Evolutionary conservation across 2,888 invertebrate genomes (phyloP).

Genomic region (Muschampia plurimacula): DNA sequence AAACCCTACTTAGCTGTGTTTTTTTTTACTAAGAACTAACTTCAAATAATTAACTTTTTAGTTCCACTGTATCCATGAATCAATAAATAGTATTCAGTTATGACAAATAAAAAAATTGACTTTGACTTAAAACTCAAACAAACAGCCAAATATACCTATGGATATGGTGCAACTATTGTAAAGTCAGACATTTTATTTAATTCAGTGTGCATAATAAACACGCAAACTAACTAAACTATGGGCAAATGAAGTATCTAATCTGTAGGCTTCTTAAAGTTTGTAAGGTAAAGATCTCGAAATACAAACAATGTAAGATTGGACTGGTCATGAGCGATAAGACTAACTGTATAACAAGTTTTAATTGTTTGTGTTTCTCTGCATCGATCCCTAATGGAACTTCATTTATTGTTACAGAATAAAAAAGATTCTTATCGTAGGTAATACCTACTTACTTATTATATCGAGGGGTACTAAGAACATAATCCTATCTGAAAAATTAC

Average conservation of each 20-base stretch:
- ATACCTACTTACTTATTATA: not conserved
- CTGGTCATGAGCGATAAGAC: slow-evolving; percentile 14
- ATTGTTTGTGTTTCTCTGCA: slow-evolving; percentile 16
- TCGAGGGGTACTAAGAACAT: too few species aligned
- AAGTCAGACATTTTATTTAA: too few species aligned
- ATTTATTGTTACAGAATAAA: slow-evolving; percentile 3
- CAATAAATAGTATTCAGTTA: too few species aligned
- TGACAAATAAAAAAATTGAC: too few species aligned
- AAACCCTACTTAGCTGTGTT: too few species aligned
- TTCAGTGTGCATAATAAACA: not conserved
- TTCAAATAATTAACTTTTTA: too few species aligned
- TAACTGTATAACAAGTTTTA: slow-evolving; percentile 14
- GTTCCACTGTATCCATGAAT: too few species aligned
- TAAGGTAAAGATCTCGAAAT: slow-evolving; percentile 7
- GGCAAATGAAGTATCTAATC: not conserved
- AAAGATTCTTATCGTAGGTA: not conserved
- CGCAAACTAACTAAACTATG: not conserved
- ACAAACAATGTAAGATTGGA: slow-evolving; percentile 1
- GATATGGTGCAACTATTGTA: too few species aligned
- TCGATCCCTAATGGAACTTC: not conserved
- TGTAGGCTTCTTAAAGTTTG: not conserved
- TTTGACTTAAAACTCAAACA: too few species aligned
- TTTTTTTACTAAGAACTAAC: too few species aligned
- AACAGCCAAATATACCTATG: too few species aligned
- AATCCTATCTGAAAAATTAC: too few species aligned